A percentile compares a stretch with the other conserved stretches of the same genome.
Evolutionary conservation across 2,888 invertebrate genomes (phyloP).

Genomic region (Tinea trinotella): DNA sequence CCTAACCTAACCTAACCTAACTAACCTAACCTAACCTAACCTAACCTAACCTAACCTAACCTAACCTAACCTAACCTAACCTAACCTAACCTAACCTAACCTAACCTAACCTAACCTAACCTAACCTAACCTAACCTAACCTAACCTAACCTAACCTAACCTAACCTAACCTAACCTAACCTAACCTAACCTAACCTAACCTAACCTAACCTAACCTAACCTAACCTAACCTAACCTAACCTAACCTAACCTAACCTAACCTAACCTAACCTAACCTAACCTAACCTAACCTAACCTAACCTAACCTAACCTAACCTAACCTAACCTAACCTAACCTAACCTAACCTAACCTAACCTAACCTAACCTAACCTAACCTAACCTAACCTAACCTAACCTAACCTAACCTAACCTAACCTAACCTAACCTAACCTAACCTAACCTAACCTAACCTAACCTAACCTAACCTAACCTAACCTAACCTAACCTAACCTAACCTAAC

Average conservation of each 20-base stretch:
- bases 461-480: slow-evolving; percentile 21
- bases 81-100: slow-evolving; percentile 21
- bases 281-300: slow-evolving; percentile 20
- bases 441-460: slow-evolving; percentile 20
- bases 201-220: slow-evolving; percentile 20
- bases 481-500: slow-evolving; percentile 21
- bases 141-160: slow-evolving; percentile 17
- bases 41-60: slow-evolving; percentile 19
- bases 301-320: slow-evolving; percentile 21
- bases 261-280: slow-evolving; percentile 20
- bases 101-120: slow-evolving; percentile 20
- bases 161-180: slow-evolving; percentile 19
- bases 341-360: slow-evolving; percentile 21
- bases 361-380: slow-evolving; percentile 20
- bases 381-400: slow-evolving; percentile 23
- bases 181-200: slow-evolving; percentile 20
- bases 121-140: slow-evolving; percentile 18
- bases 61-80: slow-evolving; percentile 19
- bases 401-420: slow-evolving; percentile 21
- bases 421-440: slow-evolving; percentile 21
- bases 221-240: slow-evolving; percentile 21
- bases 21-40: slow-evolving; percentile 20
- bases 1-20: slow-evolving; percentile 15
- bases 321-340: slow-evolving; percentile 21
- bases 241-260: slow-evolving; percentile 21